Evolutionary conservation across 2,888 invertebrate genomes (phyloP).

Genomic region (Calameuta pallipes): DNA sequence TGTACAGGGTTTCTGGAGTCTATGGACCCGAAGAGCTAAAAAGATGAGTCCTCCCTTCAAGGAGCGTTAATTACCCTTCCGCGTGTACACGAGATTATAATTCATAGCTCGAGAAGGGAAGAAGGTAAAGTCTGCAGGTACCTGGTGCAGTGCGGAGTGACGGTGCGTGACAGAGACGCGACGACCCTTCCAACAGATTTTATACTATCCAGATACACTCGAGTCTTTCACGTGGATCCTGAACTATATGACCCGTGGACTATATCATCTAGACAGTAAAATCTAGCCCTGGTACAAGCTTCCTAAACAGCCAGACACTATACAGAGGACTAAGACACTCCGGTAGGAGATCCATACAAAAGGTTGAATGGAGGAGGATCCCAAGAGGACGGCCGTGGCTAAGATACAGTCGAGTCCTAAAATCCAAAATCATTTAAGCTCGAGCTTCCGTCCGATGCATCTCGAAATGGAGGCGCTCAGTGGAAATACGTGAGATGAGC

Average conservation of each 20-base stretch:
- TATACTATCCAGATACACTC: background rate
- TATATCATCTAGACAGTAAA: background rate
- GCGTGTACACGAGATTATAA: constrained; percentile 10
- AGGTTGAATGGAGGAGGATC: background rate
- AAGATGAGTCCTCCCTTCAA: background rate
- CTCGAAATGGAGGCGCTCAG: background rate
- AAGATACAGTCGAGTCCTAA: background rate
- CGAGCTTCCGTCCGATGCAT: background rate
- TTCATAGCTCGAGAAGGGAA: constrained; percentile 7
- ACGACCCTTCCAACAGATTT: background rate
- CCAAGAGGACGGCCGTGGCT: background rate
- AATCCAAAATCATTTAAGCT: background rate
- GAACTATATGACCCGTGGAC: background rate
- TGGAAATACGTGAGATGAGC: constrained; percentile 10
- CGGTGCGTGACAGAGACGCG: background rate
- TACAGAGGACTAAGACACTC: background rate
- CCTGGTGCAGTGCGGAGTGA: background rate
- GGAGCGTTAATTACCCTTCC: constrained; percentile 4
- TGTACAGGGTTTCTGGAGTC: background rate
- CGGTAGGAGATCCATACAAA: background rate
- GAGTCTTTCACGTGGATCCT: background rate
- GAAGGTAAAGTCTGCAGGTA: background rate
- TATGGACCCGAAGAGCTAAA: background rate
- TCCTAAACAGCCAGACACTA: background rate
- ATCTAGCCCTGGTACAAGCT: background rate